Conservation (phyloP, 2,888 invertebrate species). For the Thera obeliscata region DNA sequence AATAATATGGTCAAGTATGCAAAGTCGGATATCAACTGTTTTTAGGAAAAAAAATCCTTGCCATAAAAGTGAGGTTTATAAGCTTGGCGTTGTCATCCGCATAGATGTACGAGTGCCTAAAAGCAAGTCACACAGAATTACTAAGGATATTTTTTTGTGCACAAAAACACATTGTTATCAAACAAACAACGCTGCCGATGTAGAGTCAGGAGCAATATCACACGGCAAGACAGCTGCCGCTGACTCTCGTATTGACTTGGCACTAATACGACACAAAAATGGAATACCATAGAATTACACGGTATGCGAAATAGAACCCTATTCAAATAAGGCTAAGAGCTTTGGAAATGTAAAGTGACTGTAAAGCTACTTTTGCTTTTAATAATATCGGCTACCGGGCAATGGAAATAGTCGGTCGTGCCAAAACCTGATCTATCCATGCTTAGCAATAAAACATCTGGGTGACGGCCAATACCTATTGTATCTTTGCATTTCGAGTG, state of each 20-base stretch:
- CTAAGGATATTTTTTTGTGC: constrained; percentile 3
- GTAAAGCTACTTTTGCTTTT: constrained; percentile 37
- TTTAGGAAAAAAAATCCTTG: too few species aligned
- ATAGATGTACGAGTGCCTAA: too few species aligned
- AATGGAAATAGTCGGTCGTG: constrained; percentile 52
- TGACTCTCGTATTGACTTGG: constrained; percentile 51
- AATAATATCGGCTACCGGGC: constrained; percentile 50
- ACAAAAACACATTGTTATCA: constrained; percentile 21
- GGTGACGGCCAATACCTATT: constrained; percentile 57
- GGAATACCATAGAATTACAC: constrained; percentile 14
- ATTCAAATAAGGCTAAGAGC: constrained; percentile 38
- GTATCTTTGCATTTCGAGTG: constrained; percentile 49
- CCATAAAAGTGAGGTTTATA: background rate
- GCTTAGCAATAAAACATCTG: constrained; percentile 62
- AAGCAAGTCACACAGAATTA: background rate
- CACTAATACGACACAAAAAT: constrained; percentile 42
- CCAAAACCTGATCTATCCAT: constrained; percentile 59
- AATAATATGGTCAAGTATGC: too few species aligned
- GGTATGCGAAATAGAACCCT: constrained; percentile 41
- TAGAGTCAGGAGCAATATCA: constrained; percentile 27
- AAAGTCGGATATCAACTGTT: too few species aligned
- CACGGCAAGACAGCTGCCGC: constrained; percentile 50
- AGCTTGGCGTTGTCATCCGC: background rate
- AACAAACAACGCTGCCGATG: constrained; percentile 33
- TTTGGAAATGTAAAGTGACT: constrained; percentile 31